Base-by-base conservation (phyloP, 2,888 invertebrate species). In the Pristionchus maxplancki region DNA sequence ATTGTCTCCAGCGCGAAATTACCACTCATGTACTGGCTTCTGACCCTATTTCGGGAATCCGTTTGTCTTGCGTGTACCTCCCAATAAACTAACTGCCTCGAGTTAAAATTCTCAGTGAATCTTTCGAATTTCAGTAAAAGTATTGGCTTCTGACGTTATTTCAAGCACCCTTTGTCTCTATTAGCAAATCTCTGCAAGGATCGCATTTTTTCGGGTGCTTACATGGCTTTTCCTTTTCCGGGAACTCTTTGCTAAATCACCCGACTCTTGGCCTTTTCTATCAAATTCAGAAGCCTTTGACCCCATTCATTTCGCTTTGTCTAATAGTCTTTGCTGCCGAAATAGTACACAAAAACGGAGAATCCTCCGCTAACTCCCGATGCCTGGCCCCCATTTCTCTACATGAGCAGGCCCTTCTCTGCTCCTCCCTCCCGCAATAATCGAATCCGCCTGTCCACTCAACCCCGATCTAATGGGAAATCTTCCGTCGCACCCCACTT, bases 381-480 rank as follows among this genome's bases (percentile, higher is more conserved):
- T 40, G 44, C 78, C 78, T 71, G 15, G 20, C 8, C 37, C n/a
- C 37, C 34, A 64, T 31, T 71, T 71, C 71, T 71, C 71, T 40
- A 71, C 71, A 71, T 71, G 71, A 71, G 71, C 37, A 71, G 71
- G 20, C 20, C 34, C 71, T 2, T 37, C 37, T 37, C 20, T 58
- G 58, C 58, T 58, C 58, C 58, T 58, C n/a, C 6, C 2, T 28
- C 71, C 37, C n/a, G n/a, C n/a, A 78, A 78, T 78, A 78, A 78
- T 78, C 78, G 44, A 78, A 78, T 78, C 28, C 48, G 40, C 78
- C 78, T 74, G 44, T 78, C 78, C 78, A 78, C 78, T 78, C 78
- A 44, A 44, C 78, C 78, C 44, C 44, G 44, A 78, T 48, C 78
- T 78, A 78, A 78, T 78, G 78, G 78, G 74, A 74, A 74, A 67